These are phyloP conservation scores for Columba guinea DNA, from an alignment of 2,797 vertebrate genomes.

Conservation along the genomic window DNA sequence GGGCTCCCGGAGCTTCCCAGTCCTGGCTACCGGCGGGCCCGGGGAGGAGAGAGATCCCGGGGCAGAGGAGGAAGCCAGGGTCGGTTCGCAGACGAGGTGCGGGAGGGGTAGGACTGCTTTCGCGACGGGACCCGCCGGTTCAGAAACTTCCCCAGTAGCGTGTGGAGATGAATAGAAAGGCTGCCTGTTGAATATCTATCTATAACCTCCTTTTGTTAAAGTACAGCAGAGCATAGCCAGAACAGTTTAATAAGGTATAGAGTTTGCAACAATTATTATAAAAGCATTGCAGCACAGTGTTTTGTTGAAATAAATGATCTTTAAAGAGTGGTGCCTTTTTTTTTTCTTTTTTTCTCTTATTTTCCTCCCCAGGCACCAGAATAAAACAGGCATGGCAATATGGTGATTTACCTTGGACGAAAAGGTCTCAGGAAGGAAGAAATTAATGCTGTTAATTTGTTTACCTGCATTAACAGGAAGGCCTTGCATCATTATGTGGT, in stretches of 20 bases:
- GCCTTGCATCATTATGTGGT: neutral
- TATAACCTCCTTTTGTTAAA: neutral
- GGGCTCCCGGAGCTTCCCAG: neutral
- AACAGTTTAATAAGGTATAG: neutral
- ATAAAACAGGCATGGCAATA: neutral
- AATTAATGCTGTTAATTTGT: neutral
- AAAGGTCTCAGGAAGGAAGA: neutral
- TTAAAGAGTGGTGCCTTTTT: neutral
- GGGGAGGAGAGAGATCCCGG: neutral
- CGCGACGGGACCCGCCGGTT: too few species aligned
- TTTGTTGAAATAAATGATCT: neutral
- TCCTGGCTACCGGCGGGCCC: fast-evolving
- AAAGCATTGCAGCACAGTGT: neutral
- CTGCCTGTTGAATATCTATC: neutral
- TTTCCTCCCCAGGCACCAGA: too few species aligned
- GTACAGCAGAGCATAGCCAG: neutral
- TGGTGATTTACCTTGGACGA: neutral
- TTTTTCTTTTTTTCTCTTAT: neutral
- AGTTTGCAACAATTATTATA: neutral
- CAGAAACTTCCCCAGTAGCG: fast-evolving
- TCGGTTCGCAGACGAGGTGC: neutral
- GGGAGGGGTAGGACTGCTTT: neutral
- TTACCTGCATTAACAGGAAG: neutral
- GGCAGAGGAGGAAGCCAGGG: neutral
- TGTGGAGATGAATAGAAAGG: neutral